Conservation (phyloP, 2,797 vertebrate genomes). For the Sebastes glaucus region DNA sequence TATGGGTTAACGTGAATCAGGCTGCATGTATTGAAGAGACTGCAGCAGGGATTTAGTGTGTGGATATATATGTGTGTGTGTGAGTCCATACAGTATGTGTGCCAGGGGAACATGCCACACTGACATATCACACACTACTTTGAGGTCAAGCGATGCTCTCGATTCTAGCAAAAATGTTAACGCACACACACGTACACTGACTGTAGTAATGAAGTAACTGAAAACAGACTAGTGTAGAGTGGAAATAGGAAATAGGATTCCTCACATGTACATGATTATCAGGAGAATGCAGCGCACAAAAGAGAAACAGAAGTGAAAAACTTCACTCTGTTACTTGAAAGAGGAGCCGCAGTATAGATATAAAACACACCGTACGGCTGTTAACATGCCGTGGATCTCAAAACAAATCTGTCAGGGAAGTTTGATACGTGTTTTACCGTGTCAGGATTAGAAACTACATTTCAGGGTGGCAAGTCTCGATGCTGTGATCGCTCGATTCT, state of each 20-base stretch:
- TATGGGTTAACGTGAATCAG: conserved; percentile 84
- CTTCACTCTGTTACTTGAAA: conserved; percentile 25
- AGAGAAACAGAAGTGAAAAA: conserved; percentile 53
- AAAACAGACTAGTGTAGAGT: conserved; percentile 49
- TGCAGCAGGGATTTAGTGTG: conserved; percentile 60
- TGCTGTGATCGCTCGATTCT: background rate
- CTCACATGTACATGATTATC: conserved; percentile 64
- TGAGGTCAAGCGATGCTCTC: conserved; percentile 58
- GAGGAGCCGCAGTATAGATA: background rate
- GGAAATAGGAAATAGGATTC: conserved; percentile 59
- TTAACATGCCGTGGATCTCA: conserved; percentile 16
- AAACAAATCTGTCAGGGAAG: conserved; percentile 25
- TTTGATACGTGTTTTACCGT: background rate
- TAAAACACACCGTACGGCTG: conserved; percentile 18
- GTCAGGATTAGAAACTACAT: background rate
- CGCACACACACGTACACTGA: background rate
- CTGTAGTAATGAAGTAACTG: conserved; percentile 53
- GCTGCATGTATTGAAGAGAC: conserved; percentile 75
- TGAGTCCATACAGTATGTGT: conserved; percentile 27
- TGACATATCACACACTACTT: conserved; percentile 35
- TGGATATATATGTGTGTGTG: conserved; percentile 14
- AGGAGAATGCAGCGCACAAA: conserved; percentile 40
- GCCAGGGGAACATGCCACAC: conserved; percentile 21
- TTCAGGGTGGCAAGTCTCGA: background rate
- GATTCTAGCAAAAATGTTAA: conserved; percentile 41